These are phyloP conservation scores for Biston betularia DNA, from an alignment of 2,888 invertebrate genomes.

Conservation along the genomic window DNA sequence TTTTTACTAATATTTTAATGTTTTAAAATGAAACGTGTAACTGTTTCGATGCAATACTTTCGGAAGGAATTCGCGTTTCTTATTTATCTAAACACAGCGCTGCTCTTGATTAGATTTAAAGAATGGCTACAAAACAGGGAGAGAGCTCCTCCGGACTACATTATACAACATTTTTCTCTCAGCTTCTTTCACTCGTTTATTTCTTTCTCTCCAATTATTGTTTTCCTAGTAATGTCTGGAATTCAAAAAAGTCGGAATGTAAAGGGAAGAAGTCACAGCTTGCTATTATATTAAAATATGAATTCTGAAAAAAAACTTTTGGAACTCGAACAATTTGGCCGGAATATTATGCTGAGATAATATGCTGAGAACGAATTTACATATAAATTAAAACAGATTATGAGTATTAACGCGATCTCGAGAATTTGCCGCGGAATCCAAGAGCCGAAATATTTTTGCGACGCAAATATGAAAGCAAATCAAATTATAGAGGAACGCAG, in stretches of 20 bases:
- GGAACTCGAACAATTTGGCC: conserved; percentile 57
- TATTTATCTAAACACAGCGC: conserved; percentile 48
- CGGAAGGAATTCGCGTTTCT: conserved; percentile 46
- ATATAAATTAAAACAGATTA: conserved; percentile 71
- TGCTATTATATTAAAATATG: conserved; percentile 67
- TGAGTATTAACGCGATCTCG: conserved; percentile 56
- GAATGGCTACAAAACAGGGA: conserved; percentile 65
- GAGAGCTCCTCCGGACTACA: conserved; percentile 65
- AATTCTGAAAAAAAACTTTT: conserved; percentile 58
- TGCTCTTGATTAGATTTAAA: conserved; percentile 67
- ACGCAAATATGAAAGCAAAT: conserved; percentile 41
- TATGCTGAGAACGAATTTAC: conserved; percentile 66
- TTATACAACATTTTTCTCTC: conserved; percentile 70
- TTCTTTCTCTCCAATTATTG: conserved; percentile 61
- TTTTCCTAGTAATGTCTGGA: conserved; percentile 68
- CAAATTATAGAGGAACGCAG: not conserved
- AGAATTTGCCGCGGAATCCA: conserved; percentile 48
- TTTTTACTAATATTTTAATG: too few species aligned
- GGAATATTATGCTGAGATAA: conserved; percentile 60
- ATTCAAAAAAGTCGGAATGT: conserved; percentile 68
- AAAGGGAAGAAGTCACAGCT: conserved; percentile 67
- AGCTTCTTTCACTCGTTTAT: conserved; percentile 55
- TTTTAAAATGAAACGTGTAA: too few species aligned
- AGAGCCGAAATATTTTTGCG: conserved; percentile 50
- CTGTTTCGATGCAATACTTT: conserved; percentile 28